Conservation (phyloP, 2,113 vertebrate species). For the Mormoops blainvillei region DNA sequence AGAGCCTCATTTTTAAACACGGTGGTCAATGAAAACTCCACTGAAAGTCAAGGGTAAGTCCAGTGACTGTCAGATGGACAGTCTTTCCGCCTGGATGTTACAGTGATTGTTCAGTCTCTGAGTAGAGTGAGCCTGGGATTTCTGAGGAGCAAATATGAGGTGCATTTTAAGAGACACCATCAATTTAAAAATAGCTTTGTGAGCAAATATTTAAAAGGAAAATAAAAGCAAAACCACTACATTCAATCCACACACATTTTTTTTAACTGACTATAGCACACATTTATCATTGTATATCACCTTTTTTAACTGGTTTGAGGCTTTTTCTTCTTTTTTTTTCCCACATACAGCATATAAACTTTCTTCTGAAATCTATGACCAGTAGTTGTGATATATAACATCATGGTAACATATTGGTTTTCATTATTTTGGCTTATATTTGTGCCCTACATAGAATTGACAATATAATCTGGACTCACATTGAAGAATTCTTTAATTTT, state of each 20-base stretch:
- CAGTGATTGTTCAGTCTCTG: not conserved
- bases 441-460: not conserved
- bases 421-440: not conserved
- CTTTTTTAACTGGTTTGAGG: not conserved
- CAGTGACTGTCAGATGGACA: not conserved
- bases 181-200: not conserved
- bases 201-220: not conserved
- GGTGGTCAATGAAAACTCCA: fast-evolving
- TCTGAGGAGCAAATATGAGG: not conserved
- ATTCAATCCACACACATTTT: not conserved
- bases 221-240: not conserved
- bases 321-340: not conserved
- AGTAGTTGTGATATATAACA: not conserved
- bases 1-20: not conserved
- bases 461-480: not conserved
- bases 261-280: not conserved
- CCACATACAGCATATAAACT: not conserved
- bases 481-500: slow-evolving; percentile 15
- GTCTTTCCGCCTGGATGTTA: fast-evolving
- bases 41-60: not conserved
- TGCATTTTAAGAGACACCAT: not conserved
- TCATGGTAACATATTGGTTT: not conserved
- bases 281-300: not conserved
- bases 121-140: not conserved
- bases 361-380: not conserved